A percentile compares a stretch with the other conserved stretches of the same genome.
Evolutionary conservation across 2,888 invertebrate genomes (phyloP).

Genomic region (Opisthograptis luteolata): DNA sequence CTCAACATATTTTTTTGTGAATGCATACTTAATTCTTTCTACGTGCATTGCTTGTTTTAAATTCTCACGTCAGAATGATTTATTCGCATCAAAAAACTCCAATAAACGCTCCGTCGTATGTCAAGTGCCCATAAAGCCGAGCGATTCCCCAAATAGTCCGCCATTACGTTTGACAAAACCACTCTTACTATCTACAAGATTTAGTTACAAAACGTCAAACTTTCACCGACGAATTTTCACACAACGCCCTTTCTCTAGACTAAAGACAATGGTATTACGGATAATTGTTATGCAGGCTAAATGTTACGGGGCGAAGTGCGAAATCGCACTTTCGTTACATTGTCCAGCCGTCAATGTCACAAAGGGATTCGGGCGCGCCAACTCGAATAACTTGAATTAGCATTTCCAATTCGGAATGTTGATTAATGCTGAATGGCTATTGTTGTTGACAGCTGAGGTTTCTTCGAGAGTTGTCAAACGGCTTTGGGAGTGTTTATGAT

Average conservation of each 20-base stretch:
- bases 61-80: too few species aligned
- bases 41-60: too few species aligned
- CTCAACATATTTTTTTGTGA: too few species aligned
- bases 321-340: constrained; percentile 23
- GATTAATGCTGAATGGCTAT: constrained; percentile 29
- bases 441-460: constrained; percentile 23
- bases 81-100: too few species aligned
- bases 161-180: constrained; percentile 7
- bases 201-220: constrained; percentile 52
- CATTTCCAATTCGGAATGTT: constrained; percentile 27
- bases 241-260: constrained; percentile 63
- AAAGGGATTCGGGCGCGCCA: constrained; percentile 26
- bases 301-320: constrained; percentile 54
- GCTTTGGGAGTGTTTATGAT: constrained; percentile 22
- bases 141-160: constrained; percentile 6
- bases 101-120: too few species aligned
- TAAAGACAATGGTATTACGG: constrained; percentile 70
- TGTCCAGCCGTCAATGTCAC: constrained; percentile 29
- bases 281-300: constrained; percentile 65
- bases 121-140: neutral
- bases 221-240: constrained; percentile 55
- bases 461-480: constrained; percentile 23
- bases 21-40: too few species aligned
- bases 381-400: constrained; percentile 18
- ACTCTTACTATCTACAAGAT: constrained; percentile 26